These are phyloP conservation scores for Zaprionus gabonicus DNA, from an alignment of 1,140 invertebrate genomes.

Conservation along the genomic window DNA sequence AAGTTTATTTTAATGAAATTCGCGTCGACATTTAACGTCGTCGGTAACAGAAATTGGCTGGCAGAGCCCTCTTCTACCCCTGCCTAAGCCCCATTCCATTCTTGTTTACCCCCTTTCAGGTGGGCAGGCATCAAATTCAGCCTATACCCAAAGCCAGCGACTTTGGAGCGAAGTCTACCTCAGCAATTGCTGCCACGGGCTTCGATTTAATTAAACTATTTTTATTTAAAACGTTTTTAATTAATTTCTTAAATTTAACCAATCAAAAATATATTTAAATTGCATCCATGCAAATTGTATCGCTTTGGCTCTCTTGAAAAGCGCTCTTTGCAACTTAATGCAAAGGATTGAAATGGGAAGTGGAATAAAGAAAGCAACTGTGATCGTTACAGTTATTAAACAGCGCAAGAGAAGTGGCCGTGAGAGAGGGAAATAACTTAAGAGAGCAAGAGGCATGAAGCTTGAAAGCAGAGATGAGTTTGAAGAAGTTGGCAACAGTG, in stretches of 20 bases:
- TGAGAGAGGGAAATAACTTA: too few species aligned
- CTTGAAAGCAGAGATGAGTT: too few species aligned
- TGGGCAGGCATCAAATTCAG: neutral
- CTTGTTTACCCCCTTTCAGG: neutral
- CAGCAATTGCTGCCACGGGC: neutral
- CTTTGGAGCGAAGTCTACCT: neutral
- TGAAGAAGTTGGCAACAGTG: too few species aligned
- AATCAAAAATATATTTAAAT: constrained; percentile 8
- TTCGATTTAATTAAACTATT: constrained; percentile 9
- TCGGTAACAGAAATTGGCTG: constrained; percentile 24
- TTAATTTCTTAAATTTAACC: neutral
- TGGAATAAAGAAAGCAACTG: too few species aligned
- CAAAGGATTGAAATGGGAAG: too few species aligned
- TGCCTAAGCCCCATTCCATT: neutral
- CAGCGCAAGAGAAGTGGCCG: too few species aligned
- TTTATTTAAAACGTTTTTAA: neutral
- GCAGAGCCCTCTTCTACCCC: neutral
- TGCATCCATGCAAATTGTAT: neutral
- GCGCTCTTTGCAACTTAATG: too few species aligned
- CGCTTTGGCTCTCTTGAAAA: too few species aligned
- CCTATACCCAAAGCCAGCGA: neutral
- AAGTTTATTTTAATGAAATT: constrained; percentile 83
- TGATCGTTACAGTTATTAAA: too few species aligned
- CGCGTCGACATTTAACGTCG: constrained; percentile 77
- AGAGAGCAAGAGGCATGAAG: too few species aligned